Percentiles rank a stretch among this genome's conserved stretches.
phyloP scores from a whole-genome alignment of 2,888 invertebrate species.

The Pyrgus malvae region DNA sequence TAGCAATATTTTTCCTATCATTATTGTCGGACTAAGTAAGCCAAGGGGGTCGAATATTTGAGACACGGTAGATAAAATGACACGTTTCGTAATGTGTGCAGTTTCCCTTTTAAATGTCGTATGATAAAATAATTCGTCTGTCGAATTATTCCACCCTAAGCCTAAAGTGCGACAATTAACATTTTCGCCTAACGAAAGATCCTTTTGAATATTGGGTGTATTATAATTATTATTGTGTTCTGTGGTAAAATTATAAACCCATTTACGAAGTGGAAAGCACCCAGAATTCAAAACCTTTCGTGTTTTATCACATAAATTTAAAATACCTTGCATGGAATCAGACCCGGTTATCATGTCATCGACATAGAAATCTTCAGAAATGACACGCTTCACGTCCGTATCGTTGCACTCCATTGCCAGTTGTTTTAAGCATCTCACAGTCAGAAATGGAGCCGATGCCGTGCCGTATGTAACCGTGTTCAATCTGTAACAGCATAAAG shows the following conservation, averaged over 20 bases:
- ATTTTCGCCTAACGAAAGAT: too few species aligned
- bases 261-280: conserved; percentile 24
- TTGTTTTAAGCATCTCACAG: conserved; percentile 39
- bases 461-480: conserved; percentile 37
- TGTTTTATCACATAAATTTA: conserved; percentile 6
- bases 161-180: conserved; percentile 25
- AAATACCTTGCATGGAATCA: conserved; percentile 17
- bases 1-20: conserved; percentile 25
- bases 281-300: conserved; percentile 7
- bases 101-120: conserved; percentile 5
- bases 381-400: conserved; percentile 29
- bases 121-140: conserved; percentile 26
- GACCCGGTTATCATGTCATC: conserved; percentile 37
- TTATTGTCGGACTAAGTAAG: conserved; percentile 14
- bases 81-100: conserved; percentile 22
- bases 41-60: conserved; percentile 29
- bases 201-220: too few species aligned
- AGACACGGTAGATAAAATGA: conserved; percentile 18
- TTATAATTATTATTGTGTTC: neutral
- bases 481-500: conserved; percentile 26
- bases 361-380: conserved; percentile 36
- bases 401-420: conserved; percentile 39
- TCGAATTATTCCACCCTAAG: conserved; percentile 21
- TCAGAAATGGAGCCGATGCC: conserved; percentile 36
- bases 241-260: conserved; percentile 16